Evolutionary conservation across 1,140 invertebrate species (phyloP).

Genomic region (Drosophila truncata): DNA sequence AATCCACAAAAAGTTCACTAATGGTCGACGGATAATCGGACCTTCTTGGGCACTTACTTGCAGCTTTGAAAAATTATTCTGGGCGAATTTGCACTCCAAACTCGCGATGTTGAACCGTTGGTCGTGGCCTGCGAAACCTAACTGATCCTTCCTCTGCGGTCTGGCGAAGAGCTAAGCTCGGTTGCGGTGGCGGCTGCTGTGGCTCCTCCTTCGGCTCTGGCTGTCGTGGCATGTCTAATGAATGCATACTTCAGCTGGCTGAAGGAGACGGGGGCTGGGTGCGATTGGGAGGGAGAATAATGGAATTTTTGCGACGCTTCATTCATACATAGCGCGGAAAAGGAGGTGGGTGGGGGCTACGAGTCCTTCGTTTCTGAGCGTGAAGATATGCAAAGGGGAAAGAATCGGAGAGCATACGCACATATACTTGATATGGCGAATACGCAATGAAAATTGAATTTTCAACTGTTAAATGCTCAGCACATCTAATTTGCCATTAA

Average conservation of each 20-base stretch:
- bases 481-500: constrained; percentile 46
- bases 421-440: constrained; percentile 36
- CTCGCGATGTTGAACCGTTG: constrained; percentile 58
- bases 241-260: constrained; percentile 69
- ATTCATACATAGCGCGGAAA: constrained; percentile 47
- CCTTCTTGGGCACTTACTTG: constrained; percentile 52
- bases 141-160: constrained; percentile 73
- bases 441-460: constrained; percentile 52
- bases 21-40: constrained; percentile 1
- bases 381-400: constrained; percentile 65
- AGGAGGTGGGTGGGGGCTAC: neutral
- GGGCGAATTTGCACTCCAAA: constrained; percentile 11
- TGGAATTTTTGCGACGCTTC: constrained; percentile 75
- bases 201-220: constrained; percentile 19
- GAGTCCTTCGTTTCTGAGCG: constrained; percentile 35
- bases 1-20: constrained; percentile 16
- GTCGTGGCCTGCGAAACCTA: constrained; percentile 59
- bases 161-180: constrained; percentile 75
- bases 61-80: neutral
- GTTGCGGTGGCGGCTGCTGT: constrained; percentile 28
- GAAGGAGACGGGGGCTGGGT: constrained; percentile 1
- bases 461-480: constrained; percentile 40
- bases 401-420: constrained; percentile 3
- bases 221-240: constrained; percentile 75
- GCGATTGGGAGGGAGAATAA: constrained; percentile 65